These are phyloP conservation scores for Chunga burmeisteri DNA, from an alignment of 2,113 vertebrate species.

Conservation along the genomic window DNA sequence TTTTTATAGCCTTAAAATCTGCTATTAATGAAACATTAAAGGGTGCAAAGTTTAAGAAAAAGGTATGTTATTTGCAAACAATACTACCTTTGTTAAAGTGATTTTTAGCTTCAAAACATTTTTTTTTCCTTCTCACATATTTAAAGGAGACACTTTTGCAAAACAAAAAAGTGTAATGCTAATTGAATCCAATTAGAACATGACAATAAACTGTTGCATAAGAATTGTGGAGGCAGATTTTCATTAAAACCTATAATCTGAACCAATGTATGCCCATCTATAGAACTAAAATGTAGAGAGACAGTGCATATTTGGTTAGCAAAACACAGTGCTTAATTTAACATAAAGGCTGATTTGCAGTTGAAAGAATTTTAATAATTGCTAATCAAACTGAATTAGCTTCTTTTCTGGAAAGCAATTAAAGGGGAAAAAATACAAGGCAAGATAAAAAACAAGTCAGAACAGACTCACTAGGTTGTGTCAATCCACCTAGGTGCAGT, in stretches of 20 bases:
- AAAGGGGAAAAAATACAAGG: background rate
- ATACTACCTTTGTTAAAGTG: background rate
- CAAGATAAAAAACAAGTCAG: background rate
- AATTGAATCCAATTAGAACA: background rate
- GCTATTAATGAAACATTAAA: background rate
- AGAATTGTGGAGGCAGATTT: background rate
- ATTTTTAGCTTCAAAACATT: background rate
- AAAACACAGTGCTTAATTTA: background rate
- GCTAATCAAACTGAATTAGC: background rate
- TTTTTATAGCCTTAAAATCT: background rate
- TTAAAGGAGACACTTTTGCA: background rate
- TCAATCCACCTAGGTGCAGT: background rate
- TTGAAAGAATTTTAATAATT: slow-evolving; percentile 4
- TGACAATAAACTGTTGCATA: background rate
- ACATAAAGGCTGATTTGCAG: background rate
- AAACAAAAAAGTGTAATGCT: background rate
- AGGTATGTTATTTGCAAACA: background rate
- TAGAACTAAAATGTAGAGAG: background rate
- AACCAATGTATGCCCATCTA: background rate
- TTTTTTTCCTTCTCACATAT: background rate
- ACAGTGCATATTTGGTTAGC: background rate
- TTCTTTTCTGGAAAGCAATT: background rate
- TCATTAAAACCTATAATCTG: background rate
- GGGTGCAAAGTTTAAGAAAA: background rate
- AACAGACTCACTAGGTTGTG: background rate